A percentile compares a stretch with the other conserved stretches of the same genome.
Conservation (phyloP, 1,140 invertebrate species). For the Lordiphosa mommai region DNA sequence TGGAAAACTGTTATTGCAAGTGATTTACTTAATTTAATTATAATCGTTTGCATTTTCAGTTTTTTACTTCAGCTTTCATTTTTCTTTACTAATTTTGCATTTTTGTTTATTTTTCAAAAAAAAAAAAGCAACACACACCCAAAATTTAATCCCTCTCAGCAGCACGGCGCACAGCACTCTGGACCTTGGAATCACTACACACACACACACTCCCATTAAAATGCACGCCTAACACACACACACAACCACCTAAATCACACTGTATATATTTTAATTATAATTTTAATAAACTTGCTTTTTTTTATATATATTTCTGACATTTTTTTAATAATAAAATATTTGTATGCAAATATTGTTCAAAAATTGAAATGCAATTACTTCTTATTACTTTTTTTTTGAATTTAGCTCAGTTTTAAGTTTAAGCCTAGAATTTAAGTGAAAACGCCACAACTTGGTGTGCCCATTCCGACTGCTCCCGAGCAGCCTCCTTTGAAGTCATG, state of each 20-base stretch:
- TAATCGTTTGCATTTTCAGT: conserved; percentile 19
- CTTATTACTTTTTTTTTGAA: neutral
- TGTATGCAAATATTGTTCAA: conserved; percentile 29
- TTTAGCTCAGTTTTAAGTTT: conserved; percentile 12
- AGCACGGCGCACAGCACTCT: conserved; percentile 45
- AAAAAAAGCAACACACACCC: conserved; percentile 37
- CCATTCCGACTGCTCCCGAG: neutral
- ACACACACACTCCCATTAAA: conserved; percentile 20
- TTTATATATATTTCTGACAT: conserved; percentile 14
- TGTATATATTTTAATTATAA: conserved; percentile 2
- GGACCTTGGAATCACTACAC: conserved; percentile 55
- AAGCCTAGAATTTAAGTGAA: conserved; percentile 15
- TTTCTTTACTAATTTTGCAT: conserved; percentile 57
- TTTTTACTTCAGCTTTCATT: conserved; percentile 21
- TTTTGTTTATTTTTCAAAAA: conserved; percentile 49
- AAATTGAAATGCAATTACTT: conserved; percentile 4
- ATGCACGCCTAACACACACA: conserved; percentile 20
- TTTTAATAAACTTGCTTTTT: conserved; percentile 1
- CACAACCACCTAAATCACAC: conserved; percentile 16
- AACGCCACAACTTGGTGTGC: neutral
- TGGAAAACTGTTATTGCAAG: conserved; percentile 32
- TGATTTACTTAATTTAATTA: conserved; percentile 2
- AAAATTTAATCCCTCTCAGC: conserved; percentile 46
- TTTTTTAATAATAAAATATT: conserved; percentile 6
- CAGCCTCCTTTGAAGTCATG: conserved; percentile 17